Evolutionary conservation across 2,888 invertebrate genomes (phyloP), one percentile per base, ranked within the genome.

Genomic region (Dinocampus coccinellae): DNA sequence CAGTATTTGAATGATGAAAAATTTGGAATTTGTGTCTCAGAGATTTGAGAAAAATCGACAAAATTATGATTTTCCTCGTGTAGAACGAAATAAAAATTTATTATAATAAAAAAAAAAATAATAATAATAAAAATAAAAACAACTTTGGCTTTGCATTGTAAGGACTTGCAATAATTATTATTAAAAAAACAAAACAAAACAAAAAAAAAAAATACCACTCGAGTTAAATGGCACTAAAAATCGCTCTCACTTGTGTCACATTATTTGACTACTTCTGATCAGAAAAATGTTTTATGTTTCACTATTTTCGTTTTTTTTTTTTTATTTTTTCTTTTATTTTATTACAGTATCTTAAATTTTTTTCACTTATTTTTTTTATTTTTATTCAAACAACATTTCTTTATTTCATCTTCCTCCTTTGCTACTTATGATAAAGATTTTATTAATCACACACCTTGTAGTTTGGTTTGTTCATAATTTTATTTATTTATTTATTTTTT

Each of bases 211-310:
- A 88, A 88, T 87, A 89, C 89, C 88, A 88, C 88, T 86, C 87
- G 89, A 88, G 87, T 88, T 6, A 87, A 90, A 90, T 90, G 90
- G 90, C 89, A 90, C 90, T 89, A 89, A 16, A 85, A 88, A 88
- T 88, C 88, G 87, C 85, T 88, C 87, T 88, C 85, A 85, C 86
- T 86, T 83, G 81, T 83, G 81, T 85, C 22, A 58, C 29, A 60
- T 73, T 70, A 70, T 62, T 69, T 22, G 57, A 33, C 61, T 72
- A 47, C n/a, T 16, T 16, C 78, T 83, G 77, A 82, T 80, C 80
- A 83, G 83, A 81, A 80, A 83, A 83, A 84, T 83, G 81, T 82
- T 81, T 80, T 78, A 78, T 78, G 78, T 79, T 80, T 77, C 77
- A 73, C 78, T 79, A 75, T 75, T 78, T 77, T 72, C 61, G 29